Evolutionary conservation across 2,113 vertebrate genomes (phyloP).

Genomic region (Myxocyprinus asiaticus): DNA sequence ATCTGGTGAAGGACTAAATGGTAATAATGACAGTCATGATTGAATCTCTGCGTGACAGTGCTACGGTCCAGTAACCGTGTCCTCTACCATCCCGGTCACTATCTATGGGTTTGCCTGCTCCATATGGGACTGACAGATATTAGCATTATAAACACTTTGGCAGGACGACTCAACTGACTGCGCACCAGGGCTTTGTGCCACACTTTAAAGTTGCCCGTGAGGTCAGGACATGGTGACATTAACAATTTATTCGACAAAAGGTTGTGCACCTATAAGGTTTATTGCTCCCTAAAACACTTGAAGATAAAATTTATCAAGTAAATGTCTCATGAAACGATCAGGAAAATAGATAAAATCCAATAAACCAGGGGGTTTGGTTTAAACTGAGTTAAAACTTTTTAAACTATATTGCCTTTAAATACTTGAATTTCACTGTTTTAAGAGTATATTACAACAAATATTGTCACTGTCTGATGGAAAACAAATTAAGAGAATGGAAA

Average conservation of each 20-base stretch:
- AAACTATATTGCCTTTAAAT: background rate
- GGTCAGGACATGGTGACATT: constrained; percentile 29
- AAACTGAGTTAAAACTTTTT: background rate
- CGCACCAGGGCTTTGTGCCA: constrained; percentile 8
- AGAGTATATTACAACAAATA: too few relatives aligned
- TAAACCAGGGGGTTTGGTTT: background rate
- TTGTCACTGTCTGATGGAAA: too few relatives aligned
- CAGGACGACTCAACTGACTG: constrained; percentile 24
- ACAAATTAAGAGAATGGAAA: too few relatives aligned
- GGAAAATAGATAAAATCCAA: constrained; percentile 24
- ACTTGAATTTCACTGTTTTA: too few relatives aligned
- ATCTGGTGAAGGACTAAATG: constrained; percentile 73
- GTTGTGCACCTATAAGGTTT: constrained; percentile 32
- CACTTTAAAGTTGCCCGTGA: background rate
- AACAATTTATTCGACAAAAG: constrained; percentile 14
- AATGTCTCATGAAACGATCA: constrained; percentile 40
- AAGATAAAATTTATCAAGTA: constrained; percentile 7
- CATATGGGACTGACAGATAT: constrained; percentile 33
- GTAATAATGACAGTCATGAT: constrained; percentile 69
- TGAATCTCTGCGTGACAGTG: constrained; percentile 63
- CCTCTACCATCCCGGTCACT: constrained; percentile 50
- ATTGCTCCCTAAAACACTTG: background rate
- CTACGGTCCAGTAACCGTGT: constrained; percentile 62
- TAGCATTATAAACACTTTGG: background rate
- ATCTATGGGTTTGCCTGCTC: constrained; percentile 27